phyloP scores from a whole-genome alignment of 2,888 invertebrate species.

The Monoplex corrugatus region DNA sequence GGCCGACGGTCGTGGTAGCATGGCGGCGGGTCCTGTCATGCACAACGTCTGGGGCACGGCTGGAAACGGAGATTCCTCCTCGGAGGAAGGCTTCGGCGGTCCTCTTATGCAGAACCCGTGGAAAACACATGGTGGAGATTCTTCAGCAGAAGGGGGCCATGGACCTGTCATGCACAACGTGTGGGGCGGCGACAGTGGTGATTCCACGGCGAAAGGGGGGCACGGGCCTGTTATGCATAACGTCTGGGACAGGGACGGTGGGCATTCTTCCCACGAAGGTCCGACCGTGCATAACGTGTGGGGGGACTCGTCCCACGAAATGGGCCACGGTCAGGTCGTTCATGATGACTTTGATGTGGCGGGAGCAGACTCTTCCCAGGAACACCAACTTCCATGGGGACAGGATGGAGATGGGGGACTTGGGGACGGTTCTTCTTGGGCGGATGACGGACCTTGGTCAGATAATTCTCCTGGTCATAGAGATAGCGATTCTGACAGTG shows the following conservation, averaged over 20 bases:
- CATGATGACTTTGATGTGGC: not conserved
- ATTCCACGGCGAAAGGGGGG: not conserved
- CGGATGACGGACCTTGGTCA: not conserved
- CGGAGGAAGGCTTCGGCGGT: not conserved
- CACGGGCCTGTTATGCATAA: not conserved
- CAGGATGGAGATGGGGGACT: not conserved
- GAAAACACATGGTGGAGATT: not conserved
- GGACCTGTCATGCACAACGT: slow-evolving; percentile 31
- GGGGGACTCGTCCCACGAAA: not conserved
- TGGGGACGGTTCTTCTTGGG: not conserved
- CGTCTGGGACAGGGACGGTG: not conserved
- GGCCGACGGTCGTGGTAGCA: not conserved
- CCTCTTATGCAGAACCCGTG: slow-evolving; percentile 5
- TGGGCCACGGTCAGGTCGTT: not conserved
- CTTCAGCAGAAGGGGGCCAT: not conserved
- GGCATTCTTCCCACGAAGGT: not conserved
- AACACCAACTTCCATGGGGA: not conserved
- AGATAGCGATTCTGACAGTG: not conserved
- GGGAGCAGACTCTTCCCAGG: not conserved
- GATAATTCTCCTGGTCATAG: not conserved
- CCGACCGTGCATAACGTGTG: not conserved
- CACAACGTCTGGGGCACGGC: not conserved
- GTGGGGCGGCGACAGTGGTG: not conserved
- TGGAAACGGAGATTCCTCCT: slow-evolving; percentile 12
- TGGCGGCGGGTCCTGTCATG: slow-evolving; percentile 14